Percentiles rank a stretch among this genome's conserved stretches.
These are phyloP conservation scores for Petaurus breviceps DNA, from an alignment of 2,113 vertebrate genomes.

Conservation along the genomic window DNA sequence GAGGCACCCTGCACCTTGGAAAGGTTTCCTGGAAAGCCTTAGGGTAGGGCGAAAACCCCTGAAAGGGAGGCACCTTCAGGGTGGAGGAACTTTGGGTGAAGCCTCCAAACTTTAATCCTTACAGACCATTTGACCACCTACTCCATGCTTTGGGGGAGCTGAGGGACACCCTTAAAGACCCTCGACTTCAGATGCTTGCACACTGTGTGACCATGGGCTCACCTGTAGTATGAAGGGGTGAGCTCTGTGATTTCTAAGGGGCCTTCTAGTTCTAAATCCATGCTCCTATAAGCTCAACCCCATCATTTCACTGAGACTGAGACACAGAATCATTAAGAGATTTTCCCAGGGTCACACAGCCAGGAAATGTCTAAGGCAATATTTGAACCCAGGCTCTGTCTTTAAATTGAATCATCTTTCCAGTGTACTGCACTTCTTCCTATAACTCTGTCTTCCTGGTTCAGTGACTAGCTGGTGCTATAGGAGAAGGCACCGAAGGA, in stretches of 20 bases:
- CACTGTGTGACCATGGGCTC: background rate
- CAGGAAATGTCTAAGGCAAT: background rate
- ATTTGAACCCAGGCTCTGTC: background rate
- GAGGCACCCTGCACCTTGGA: background rate
- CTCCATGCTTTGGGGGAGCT: background rate
- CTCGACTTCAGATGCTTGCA: background rate
- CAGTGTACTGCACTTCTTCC: background rate
- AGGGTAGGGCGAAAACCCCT: background rate
- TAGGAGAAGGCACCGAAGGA: background rate
- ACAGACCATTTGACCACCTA: background rate
- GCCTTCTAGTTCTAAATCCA: background rate
- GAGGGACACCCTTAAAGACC: background rate
- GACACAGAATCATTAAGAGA: background rate
- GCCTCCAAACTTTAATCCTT: background rate
- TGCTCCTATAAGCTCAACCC: background rate
- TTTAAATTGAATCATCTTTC: background rate
- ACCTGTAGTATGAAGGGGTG: background rate
- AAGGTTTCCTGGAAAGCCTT: background rate
- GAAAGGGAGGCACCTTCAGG: background rate
- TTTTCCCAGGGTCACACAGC: background rate
- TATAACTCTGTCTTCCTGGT: background rate
- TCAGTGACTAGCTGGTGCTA: background rate
- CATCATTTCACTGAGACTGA: background rate
- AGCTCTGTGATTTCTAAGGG: background rate
- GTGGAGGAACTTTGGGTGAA: background rate